Evolutionary conservation across 2,113 vertebrate genomes (phyloP).

Genomic region (Stictonetta naevosa): DNA sequence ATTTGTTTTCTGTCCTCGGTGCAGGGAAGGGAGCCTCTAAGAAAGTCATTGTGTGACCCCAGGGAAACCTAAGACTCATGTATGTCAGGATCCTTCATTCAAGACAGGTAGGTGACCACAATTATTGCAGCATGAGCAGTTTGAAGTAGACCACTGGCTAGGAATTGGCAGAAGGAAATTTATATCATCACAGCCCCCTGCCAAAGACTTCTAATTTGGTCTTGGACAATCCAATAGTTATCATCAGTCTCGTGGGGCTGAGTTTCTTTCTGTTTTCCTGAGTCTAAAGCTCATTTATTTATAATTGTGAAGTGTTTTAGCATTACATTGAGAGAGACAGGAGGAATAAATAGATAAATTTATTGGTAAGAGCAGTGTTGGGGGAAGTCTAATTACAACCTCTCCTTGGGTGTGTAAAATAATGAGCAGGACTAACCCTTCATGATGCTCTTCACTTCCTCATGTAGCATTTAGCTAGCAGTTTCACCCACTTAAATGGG

Average conservation of each 20-base stretch:
- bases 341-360: neutral
- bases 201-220: neutral
- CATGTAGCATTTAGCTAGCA: accelerated
- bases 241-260: neutral
- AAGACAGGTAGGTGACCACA: neutral
- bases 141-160: neutral
- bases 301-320: neutral
- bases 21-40: neutral
- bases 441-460: neutral
- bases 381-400: neutral
- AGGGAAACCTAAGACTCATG: accelerated
- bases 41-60: neutral
- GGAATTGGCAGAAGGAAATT: neutral
- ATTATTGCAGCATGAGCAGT: neutral
- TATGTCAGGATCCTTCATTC: neutral
- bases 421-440: neutral
- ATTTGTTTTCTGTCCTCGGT: neutral
- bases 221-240: neutral
- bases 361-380: neutral
- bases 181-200: neutral
- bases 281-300: neutral
- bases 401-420: neutral
- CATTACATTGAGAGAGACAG: neutral
- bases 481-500: neutral
- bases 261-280: neutral